Evolutionary conservation across 2,113 vertebrate genomes (phyloP).

Genomic region (Petrocephalus zakoni): DNA sequence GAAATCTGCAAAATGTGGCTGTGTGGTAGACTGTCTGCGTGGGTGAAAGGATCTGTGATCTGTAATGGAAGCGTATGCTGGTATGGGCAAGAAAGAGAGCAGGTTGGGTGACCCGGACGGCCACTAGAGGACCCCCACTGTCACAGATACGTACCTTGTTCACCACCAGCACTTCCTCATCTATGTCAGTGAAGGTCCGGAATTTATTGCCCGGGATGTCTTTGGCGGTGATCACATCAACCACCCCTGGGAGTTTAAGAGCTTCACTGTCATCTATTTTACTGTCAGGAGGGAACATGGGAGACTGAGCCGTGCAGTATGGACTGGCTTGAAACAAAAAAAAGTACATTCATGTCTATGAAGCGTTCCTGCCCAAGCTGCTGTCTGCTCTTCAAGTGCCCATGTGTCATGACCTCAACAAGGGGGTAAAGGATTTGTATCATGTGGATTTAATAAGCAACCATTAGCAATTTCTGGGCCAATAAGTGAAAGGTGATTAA

Average conservation of each 20-base stretch:
- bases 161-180: constrained; percentile 53
- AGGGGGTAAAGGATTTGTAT: neutral
- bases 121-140: neutral
- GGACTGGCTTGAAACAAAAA: neutral
- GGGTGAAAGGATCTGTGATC: neutral
- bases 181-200: constrained; percentile 13
- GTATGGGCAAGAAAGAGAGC: neutral
- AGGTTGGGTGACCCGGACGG: too few species aligned
- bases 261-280: constrained; percentile 52
- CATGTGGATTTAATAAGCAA: neutral
- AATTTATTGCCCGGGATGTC: constrained; percentile 62
- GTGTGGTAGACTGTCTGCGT: neutral
- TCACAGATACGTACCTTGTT: constrained; percentile 41
- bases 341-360: neutral
- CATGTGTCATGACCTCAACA: neutral
- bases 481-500: neutral
- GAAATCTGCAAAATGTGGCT: neutral
- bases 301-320: neutral
- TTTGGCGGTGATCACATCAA: constrained; percentile 54
- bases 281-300: constrained; percentile 34
- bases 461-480: neutral
- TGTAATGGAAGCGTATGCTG: neutral
- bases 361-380: neutral
- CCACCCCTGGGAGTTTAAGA: constrained; percentile 56
- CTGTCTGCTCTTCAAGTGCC: neutral